Evolutionary conservation across 2,888 invertebrate genomes (phyloP).

Genomic region (Drosophila lacicola): DNA sequence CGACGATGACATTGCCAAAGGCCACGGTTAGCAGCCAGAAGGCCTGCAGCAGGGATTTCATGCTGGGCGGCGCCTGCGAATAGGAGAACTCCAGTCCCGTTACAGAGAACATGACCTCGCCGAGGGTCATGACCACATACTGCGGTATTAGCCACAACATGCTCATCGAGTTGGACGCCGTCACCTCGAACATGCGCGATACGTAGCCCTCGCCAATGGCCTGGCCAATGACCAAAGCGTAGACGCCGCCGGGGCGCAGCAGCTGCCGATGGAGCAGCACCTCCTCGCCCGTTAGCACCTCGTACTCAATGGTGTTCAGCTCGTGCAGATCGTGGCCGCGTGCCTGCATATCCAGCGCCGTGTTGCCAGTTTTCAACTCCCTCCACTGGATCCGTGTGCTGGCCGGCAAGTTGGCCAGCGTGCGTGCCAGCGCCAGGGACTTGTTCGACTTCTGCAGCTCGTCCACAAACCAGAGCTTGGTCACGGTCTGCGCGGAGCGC

Average conservation of each 20-base stretch:
- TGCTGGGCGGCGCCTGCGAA: constrained; percentile 89
- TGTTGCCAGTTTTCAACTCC: constrained; percentile 42
- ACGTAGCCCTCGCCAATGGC: constrained; percentile 23
- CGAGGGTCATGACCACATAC: constrained; percentile 88
- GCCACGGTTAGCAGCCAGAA: constrained; percentile 96
- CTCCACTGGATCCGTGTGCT: constrained; percentile 64
- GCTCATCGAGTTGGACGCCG: constrained; percentile 86
- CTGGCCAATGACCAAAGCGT: constrained; percentile 74
- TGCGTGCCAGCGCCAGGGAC: constrained; percentile 73
- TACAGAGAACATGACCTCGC: constrained; percentile 88
- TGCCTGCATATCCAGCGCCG: constrained; percentile 52
- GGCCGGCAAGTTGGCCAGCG: constrained; percentile 68
- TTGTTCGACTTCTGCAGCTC: constrained; percentile 78
- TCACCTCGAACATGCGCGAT: constrained; percentile 62
- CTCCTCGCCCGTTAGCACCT: constrained; percentile 52
- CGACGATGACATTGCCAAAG: constrained; percentile 96
- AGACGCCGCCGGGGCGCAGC: constrained; percentile 82
- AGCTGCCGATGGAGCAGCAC: constrained; percentile 29
- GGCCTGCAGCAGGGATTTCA: constrained; percentile 97
- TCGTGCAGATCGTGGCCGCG: constrained; percentile 62
- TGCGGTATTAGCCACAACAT: constrained; percentile 89
- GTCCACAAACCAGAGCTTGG: constrained; percentile 71
- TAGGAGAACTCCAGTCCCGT: constrained; percentile 90
- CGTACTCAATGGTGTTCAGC: constrained; percentile 65
- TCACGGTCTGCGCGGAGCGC: constrained; percentile 44